Base-by-base conservation (phyloP, 2,888 invertebrate genomes). In the Calameuta idolon region DNA sequence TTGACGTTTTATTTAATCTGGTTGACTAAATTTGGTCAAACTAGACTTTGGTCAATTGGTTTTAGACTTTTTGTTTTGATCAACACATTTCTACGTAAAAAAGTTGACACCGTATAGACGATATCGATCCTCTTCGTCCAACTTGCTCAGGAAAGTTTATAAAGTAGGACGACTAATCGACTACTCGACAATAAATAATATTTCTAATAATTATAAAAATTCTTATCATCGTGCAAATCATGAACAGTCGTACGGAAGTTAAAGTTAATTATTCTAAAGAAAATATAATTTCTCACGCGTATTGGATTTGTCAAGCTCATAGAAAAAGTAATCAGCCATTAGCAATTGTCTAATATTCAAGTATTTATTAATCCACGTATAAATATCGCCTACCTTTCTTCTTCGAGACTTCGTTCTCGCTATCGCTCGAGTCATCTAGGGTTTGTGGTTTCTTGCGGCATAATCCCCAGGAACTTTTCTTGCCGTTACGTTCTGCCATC, bases 381-480 rank as follows among this genome's bases (percentile, higher is more conserved):
- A 55, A 23, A 9, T 55, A 55, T 55, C 23, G 23, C 55, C 55
- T 23, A 55, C 55, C 55, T 55, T 55, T 23, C 40, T 40, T 40
- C 15, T 15, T 15, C 15, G 4, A 15, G 40, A 23, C 55, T 55
- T 55, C 55, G 23, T 55, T 23, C 9, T 55, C 55, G 55, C 55
- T 55, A 2, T 55, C 55, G 23, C 55, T 55, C 55, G 55, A 23
- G 55, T 55, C 55, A 5, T 55, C 55, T 35, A 83, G 69, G 23
- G 81, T 84, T 74, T 83, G 74, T 15, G 86, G 78, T 77, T 84
- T 85, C 34, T 82, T 69, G 30, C 12, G 55, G 68, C 77, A 76
- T 76, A 76, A 68, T 34, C 74, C 69, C 74, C 69, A 77, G 31
- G 69, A 76, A 12, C 73, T 75, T 69, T 71, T 76, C 69, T 77